phyloP scores from a whole-genome alignment of 2,797 vertebrate species.

The Urocyon cinereoargenteus region DNA sequence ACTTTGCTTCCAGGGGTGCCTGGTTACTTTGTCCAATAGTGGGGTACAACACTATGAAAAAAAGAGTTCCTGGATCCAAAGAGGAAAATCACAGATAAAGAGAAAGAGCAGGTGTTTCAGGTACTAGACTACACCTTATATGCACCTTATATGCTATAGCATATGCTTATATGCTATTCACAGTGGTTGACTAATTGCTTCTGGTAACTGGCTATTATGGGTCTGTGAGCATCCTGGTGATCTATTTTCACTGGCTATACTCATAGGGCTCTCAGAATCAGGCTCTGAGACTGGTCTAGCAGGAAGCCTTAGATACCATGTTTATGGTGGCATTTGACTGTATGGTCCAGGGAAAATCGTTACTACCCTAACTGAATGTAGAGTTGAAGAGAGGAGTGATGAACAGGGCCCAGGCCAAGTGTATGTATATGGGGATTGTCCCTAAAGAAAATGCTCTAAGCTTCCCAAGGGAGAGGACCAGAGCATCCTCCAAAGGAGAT shows the following conservation, averaged over 20 bases:
- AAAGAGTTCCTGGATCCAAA: constrained; percentile 38
- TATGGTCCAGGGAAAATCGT: not conserved
- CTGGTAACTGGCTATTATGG: not conserved
- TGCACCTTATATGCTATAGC: not conserved
- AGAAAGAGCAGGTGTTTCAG: not conserved
- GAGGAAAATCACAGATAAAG: constrained; percentile 7
- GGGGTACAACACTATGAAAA: constrained; percentile 13
- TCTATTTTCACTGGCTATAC: not conserved
- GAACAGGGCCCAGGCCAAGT: not conserved
- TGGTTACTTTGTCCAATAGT: not conserved
- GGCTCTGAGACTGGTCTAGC: not conserved
- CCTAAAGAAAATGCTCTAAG: constrained; percentile 16
- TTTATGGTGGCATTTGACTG: constrained; percentile 8
- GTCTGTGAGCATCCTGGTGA: not conserved
- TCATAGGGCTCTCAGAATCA: not conserved
- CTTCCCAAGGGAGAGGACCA: constrained; percentile 9
- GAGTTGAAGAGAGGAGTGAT: constrained; percentile 30
- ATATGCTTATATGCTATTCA: not conserved
- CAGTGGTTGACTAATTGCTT: not conserved
- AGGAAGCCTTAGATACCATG: not conserved
- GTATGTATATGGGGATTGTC: not conserved
- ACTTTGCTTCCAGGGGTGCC: not conserved
- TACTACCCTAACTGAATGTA: not conserved
- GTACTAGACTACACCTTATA: not conserved
- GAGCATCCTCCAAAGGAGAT: not conserved